A percentile compares a stretch with the other conserved stretches of the same genome.
These are phyloP conservation scores for Synodontis membranacea DNA, from an alignment of 2,113 vertebrate species.

Conservation along the genomic window DNA sequence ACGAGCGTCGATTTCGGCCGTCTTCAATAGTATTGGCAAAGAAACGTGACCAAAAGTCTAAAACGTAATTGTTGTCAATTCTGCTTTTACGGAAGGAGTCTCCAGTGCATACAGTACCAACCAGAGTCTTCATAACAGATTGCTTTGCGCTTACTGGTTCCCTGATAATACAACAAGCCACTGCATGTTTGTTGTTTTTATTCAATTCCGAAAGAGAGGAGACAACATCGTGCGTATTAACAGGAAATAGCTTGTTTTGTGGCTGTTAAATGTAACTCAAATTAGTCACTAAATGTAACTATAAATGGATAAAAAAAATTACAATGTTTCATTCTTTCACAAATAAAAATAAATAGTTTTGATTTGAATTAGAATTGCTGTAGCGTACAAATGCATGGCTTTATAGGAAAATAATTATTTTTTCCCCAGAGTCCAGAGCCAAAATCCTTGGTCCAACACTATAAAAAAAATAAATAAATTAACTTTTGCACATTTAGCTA, in stretches of 20 bases:
- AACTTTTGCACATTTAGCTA: not conserved
- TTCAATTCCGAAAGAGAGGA: no score
- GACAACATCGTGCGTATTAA: no score
- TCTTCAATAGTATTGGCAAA: not conserved
- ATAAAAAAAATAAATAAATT: not conserved
- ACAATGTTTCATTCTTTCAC: not conserved
- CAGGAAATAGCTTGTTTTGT: not conserved
- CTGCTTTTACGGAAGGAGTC: not conserved
- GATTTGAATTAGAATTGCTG: not conserved
- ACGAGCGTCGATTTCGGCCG: not conserved
- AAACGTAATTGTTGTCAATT: not conserved
- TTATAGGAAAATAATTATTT: not conserved
- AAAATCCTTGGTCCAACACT: not conserved
- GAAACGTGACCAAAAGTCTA: not conserved
- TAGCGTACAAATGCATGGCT: not conserved
- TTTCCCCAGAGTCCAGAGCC: no score
- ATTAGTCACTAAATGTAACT: not conserved
- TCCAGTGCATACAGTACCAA: no score
- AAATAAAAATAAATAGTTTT: not conserved
- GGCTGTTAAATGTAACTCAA: no score
- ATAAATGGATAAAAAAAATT: not conserved
- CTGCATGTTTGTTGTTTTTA: no score
- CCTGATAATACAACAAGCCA: not conserved
- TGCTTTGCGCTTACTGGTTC: no score
- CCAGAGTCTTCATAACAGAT: no score